Conservation (phyloP, 2,888 invertebrate genomes). For the Drosophila fulvimacula region DNA sequence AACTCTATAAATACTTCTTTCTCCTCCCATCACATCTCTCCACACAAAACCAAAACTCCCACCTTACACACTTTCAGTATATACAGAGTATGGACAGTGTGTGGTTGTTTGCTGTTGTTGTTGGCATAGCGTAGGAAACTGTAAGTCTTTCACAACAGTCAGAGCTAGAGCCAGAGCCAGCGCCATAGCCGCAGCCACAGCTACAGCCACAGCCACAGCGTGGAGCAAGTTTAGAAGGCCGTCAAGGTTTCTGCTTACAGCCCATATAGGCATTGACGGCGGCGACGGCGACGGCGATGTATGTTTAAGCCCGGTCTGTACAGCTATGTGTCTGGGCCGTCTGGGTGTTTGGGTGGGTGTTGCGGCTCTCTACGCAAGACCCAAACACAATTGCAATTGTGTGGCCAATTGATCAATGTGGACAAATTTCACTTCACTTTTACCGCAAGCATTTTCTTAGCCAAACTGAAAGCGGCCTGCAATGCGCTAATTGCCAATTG, state of each 20-base stretch:
- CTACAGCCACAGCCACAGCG: slow-evolving; percentile 9
- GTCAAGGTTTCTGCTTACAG: slow-evolving; percentile 67
- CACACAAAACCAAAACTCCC: background rate
- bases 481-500: slow-evolving; percentile 43
- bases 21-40: background rate
- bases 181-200: slow-evolving; percentile 1
- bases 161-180: background rate
- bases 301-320: slow-evolving; percentile 4
- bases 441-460: slow-evolving; percentile 60
- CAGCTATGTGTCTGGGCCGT: background rate
- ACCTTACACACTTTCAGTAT: background rate
- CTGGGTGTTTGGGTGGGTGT: slow-evolving; percentile 37
- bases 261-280: slow-evolving; percentile 31
- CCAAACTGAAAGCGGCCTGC: slow-evolving; percentile 61
- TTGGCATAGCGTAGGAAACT: slow-evolving; percentile 62
- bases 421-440: slow-evolving; percentile 66
- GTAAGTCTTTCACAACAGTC: slow-evolving; percentile 66
- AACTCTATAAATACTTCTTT: background rate
- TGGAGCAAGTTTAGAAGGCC: slow-evolving; percentile 67
- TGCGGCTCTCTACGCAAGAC: slow-evolving; percentile 4
- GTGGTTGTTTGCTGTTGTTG: slow-evolving; percentile 51
- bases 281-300: slow-evolving; percentile 13
- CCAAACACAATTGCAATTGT: slow-evolving; percentile 52
- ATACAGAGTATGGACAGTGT: slow-evolving; percentile 32
- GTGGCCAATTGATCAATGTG: slow-evolving; percentile 43